phyloP scores from a whole-genome alignment of 2,113 vertebrate genomes.

The Eleginops maclovinus region DNA sequence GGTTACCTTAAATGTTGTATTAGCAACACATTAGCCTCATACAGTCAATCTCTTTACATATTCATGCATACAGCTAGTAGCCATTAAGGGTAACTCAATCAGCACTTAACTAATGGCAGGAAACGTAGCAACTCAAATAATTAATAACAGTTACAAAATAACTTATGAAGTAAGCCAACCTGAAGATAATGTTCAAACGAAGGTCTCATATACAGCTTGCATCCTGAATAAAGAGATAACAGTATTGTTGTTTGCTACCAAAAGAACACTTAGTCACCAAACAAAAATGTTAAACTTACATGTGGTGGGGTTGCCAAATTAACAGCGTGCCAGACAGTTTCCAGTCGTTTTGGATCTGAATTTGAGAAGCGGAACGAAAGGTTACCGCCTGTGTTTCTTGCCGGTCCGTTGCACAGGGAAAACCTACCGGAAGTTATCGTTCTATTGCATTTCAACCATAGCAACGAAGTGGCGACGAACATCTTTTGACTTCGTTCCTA shows the following conservation, averaged over 20 bases:
- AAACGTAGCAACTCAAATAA: too few relatives aligned
- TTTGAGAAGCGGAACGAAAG: neutral
- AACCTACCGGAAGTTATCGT: neutral
- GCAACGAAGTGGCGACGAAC: neutral
- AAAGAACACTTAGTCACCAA: neutral
- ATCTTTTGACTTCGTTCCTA: neutral
- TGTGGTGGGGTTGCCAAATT: neutral
- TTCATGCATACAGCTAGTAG: too few relatives aligned
- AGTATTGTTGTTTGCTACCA: neutral
- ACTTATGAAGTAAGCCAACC: neutral
- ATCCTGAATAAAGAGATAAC: neutral
- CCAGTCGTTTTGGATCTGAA: neutral
- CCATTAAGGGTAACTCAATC: neutral
- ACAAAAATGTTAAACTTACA: neutral
- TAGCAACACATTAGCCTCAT: too few relatives aligned
- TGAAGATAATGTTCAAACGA: neutral
- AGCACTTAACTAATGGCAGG: neutral
- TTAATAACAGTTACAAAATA: neutral
- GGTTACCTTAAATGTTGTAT: too few relatives aligned
- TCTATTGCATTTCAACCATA: too few relatives aligned
- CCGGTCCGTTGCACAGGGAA: neutral
- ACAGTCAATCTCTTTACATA: too few relatives aligned
- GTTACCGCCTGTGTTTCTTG: neutral
- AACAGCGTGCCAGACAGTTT: neutral
- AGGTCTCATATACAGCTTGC: neutral